Evolutionary conservation across 2,113 vertebrate genomes (phyloP), one percentile per base, ranked within the genome.

Genomic region (Ammodytes dubius): DNA sequence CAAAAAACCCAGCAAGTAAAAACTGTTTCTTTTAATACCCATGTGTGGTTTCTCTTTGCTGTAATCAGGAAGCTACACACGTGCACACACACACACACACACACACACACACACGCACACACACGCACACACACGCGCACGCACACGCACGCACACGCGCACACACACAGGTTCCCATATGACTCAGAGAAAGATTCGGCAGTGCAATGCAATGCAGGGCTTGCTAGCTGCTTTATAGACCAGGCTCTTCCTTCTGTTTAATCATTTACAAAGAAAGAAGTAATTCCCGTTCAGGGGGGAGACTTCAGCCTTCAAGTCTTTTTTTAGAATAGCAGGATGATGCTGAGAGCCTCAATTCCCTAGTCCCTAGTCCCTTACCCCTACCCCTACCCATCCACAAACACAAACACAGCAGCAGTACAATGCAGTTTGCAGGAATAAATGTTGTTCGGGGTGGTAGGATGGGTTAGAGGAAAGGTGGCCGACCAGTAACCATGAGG

Each of bases 21-120:
- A 45, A 15, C 49, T 47, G 77, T 35, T 91, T 90, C 89, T 86
- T 89, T 77, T 83, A 39, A 58, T 17, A 70, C 56, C 10, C 5
- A 4, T 8, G 39, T 86, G 74, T 64, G 82, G 80, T 87, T 88
- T 78, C 63, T 78, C 63, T 63, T 5, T 75, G 71, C 65, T 72
- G 82, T 61, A 70, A 84, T 77, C 64, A 88, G 86, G 83, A 93
- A 89, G 72, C 39, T 59, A 45, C 27, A 27, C 27, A 27, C 27
- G n/a, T n/a, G n/a, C 27, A 27, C 27, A 27, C 27, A 27, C 27
- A 27, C 27, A 27, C 27, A 27, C 27, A 27, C 27, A 27, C 27
- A 27, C 27, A 27, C 27, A 27, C 27, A 27, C 27, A 27, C 27
- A 27, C 27, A 27, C 27, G 2, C 27, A 27, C 27, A 27, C 27